Percentiles rank a stretch among this genome's conserved stretches.
Conservation (phyloP, 1,140 invertebrate species). For the Mactra quadrangularis region DNA sequence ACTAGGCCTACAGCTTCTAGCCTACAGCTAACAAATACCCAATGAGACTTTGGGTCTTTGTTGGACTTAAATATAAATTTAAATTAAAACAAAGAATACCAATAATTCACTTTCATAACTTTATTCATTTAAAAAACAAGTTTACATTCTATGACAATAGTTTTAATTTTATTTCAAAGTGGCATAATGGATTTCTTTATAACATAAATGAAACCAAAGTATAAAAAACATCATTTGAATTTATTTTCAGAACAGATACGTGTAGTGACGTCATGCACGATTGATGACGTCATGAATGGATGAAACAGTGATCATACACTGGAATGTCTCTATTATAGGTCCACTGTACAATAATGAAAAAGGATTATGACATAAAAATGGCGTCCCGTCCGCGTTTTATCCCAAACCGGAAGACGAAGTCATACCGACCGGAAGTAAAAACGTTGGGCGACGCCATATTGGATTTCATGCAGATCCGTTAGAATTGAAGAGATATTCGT, state of each 20-base stretch:
- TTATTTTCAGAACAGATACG: neutral
- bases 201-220: too few relatives aligned
- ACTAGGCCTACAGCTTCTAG: too few relatives aligned
- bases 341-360: slow-evolving; percentile 38
- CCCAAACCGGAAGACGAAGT: slow-evolving; percentile 35
- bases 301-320: slow-evolving; percentile 41
- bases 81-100: neutral
- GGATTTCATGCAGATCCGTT: slow-evolving; percentile 56
- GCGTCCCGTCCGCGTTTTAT: slow-evolving; percentile 13
- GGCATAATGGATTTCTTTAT: slow-evolving; percentile 28
- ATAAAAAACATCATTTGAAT: slow-evolving; percentile 20
- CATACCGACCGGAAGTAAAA: slow-evolving; percentile 18
- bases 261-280: slow-evolving; percentile 14
- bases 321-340: slow-evolving; percentile 51
- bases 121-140: slow-evolving; percentile 62
- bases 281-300: slow-evolving; percentile 27
- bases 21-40: too few relatives aligned
- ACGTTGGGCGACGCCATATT: slow-evolving; percentile 40
- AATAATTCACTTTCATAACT: slow-evolving; percentile 46
- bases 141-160: slow-evolving; percentile 55
- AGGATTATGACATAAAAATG: slow-evolving; percentile 34
- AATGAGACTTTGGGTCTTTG: too few relatives aligned
- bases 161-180: slow-evolving; percentile 24
- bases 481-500: neutral
- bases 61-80: too few relatives aligned